Conservation (phyloP, 1,140 invertebrate genomes). For the honey bee (Apis mellifera) region Amel_HAv3.1 CM009932.2:15521501-15522000, state of each 20-base stretch:
- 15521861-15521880: background rate
- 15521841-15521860: background rate
- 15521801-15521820: background rate
- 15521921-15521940: background rate
- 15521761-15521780: background rate
- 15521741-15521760: background rate
- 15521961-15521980: background rate
- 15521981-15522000: background rate
- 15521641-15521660: background rate
- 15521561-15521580: slow-evolving; percentile 17
- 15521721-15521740: background rate
- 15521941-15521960: background rate
- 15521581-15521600: slow-evolving; percentile 5
- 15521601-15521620: background rate
- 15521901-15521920: background rate
- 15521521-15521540: slow-evolving; percentile 52
- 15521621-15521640: background rate
- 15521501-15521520: slow-evolving; percentile 33
- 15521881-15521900: background rate
- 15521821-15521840: background rate
- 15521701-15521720: background rate
- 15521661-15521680: background rate
- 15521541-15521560: slow-evolving; percentile 54
- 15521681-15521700: too few relatives aligned
- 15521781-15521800: background rate